phyloP scores from a whole-genome alignment of 2,797 vertebrate genomes.

The Acanthiza pusilla region DNA sequence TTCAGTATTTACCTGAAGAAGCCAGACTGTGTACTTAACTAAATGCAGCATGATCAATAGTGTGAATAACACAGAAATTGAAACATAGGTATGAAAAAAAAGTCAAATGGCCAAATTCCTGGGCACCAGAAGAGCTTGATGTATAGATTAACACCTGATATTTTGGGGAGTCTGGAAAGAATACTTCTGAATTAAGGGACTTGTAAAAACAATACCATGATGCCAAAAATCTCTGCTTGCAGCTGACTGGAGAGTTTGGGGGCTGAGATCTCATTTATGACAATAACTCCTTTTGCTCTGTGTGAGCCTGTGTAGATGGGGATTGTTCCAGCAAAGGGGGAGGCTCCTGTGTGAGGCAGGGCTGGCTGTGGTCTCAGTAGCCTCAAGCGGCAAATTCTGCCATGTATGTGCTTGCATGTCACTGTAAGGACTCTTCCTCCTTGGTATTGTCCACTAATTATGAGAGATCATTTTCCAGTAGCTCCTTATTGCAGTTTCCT shows the following conservation, averaged over 20 bases:
- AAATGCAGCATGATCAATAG: not conserved
- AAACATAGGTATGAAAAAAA: not conserved
- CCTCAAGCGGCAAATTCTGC: not conserved
- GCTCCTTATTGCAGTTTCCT: constrained; percentile 26
- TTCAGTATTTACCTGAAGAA: not conserved
- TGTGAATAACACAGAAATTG: not conserved
- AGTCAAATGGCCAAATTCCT: not conserved
- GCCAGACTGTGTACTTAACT: not conserved
- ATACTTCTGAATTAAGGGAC: not conserved
- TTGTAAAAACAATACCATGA: not conserved
- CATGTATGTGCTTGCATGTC: rapidly evolving
- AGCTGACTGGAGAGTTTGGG: not conserved
- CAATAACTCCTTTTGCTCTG: constrained; percentile 10
- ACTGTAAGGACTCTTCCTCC: not conserved
- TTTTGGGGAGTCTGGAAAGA: constrained; percentile 1
- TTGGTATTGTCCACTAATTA: not conserved
- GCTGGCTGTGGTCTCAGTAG: not conserved
- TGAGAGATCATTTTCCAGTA: not conserved
- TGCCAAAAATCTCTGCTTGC: not conserved
- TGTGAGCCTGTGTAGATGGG: not conserved
- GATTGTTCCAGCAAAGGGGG: constrained; percentile 18
- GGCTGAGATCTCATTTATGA: not conserved
- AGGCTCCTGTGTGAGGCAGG: not conserved
- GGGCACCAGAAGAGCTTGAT: not conserved
- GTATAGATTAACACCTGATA: not conserved